Base-by-base conservation (phyloP, 92 coral and sea anemone genomes). In the Parazoanthus atlanticus region DNA sequence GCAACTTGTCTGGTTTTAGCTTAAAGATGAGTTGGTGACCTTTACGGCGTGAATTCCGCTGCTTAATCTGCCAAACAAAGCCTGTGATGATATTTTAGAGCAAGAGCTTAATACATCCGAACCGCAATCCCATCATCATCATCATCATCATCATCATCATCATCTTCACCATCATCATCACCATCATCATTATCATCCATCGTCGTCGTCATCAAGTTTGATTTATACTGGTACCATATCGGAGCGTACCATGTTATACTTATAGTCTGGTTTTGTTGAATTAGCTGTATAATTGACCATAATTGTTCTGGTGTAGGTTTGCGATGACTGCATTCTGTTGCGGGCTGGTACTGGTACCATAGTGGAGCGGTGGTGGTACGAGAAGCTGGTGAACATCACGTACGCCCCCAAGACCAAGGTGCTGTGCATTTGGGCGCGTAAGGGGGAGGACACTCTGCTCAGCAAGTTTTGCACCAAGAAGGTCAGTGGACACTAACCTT, bases 321-420 rank as follows among this genome's bases (percentile, higher is more conserved):
- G 95, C 47, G 99, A 97, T 88, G 99, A 97, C 91, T 97, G 99
- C 65, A 97, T 97, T 66, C 88, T 97, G 81, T 72, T 97, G 25
- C 91, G 99, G 30, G 93, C 99, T 56, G 98, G 98, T 40, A 91
- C 95, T 56, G 98, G 99, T 6, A 86, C 94, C 3, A 93, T 97
- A 25, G 94, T 97, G 71, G 99, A 97, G 80, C 84, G 99, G 31
- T 97, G 99, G 99, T 97, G 99, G 99, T 97, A 97, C 36, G 99
- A 97, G 94, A 97, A 97, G 69, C 93, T 97, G 33, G 99, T 97
- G 30, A 97, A 97, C 85, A 95, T 97, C 52, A 97, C 98, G 0
- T 97, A 97, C 89, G 93, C 95, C 76, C 98, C 99, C 15, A 97
- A 97, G 82, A 97, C 99, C 9, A 97, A 97, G 77, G 96, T 97